phyloP scores from a whole-genome alignment of 2,113 vertebrate species.

The Alethe castanea region DNA sequence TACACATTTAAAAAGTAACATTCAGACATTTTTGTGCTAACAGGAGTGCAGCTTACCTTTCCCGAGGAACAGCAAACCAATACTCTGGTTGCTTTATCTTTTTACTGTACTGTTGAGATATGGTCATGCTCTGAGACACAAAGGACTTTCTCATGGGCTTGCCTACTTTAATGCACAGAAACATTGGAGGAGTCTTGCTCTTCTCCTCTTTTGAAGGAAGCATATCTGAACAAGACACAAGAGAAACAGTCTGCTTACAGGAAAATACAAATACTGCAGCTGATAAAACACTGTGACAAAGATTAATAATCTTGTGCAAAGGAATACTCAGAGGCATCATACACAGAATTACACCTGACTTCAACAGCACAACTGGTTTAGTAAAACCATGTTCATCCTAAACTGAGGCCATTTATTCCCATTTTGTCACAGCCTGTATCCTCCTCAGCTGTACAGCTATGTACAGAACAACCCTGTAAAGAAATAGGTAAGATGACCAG shows the following conservation, averaged over 20 bases:
- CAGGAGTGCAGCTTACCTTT: conserved; percentile 76
- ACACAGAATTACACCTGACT: background rate
- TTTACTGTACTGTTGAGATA: conserved; percentile 79
- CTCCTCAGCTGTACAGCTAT: background rate
- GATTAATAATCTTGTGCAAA: background rate
- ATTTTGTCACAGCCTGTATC: background rate
- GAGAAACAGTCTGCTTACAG: background rate
- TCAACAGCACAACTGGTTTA: background rate
- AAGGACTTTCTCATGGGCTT: conserved; percentile 99
- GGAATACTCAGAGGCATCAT: background rate
- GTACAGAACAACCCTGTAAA: background rate
- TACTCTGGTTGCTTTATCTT: conserved; percentile 90
- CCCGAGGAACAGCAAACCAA: conserved; percentile 97
- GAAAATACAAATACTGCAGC: background rate
- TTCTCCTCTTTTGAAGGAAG: conserved; percentile 93
- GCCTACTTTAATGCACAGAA: conserved; percentile 97
- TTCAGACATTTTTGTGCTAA: background rate
- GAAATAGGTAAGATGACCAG: background rate
- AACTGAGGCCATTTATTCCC: background rate
- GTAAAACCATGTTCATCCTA: background rate
- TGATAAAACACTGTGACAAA: background rate
- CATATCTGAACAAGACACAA: conserved; percentile 80
- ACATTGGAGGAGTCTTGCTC: conserved; percentile 97
- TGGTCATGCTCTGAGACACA: conserved; percentile 75
- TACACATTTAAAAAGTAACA: background rate